These are phyloP conservation scores for Ectropis grisescens DNA, from an alignment of 1,140 invertebrate genomes.

Conservation along the genomic window DNA sequence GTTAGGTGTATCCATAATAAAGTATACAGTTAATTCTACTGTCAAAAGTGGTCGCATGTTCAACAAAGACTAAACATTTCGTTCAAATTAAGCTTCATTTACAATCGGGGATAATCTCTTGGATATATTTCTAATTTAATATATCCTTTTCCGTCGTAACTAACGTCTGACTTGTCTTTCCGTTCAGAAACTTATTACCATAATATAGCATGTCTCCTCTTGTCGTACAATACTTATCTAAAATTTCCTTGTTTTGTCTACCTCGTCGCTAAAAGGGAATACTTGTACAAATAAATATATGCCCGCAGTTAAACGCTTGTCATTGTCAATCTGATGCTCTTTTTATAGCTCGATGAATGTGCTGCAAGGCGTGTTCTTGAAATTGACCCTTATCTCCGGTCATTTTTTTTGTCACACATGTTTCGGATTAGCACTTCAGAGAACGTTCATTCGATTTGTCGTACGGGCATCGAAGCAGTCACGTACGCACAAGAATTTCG, in stretches of 20 bases:
- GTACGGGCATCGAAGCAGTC: slow-evolving; percentile 1
- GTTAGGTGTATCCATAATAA: too few species aligned
- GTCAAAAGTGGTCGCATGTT: too few species aligned
- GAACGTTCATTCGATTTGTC: slow-evolving; percentile 39
- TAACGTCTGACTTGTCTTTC: slow-evolving; percentile 26
- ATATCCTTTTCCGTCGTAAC: slow-evolving; percentile 27
- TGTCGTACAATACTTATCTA: slow-evolving; percentile 51
- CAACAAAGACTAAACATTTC: too few species aligned
- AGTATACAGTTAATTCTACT: too few species aligned
- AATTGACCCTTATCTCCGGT: slow-evolving; percentile 56
- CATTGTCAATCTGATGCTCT: slow-evolving; percentile 59
- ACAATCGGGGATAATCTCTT: too few species aligned
- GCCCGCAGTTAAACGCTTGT: slow-evolving; percentile 53
- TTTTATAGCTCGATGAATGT: slow-evolving; percentile 46
- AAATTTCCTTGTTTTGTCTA: slow-evolving; percentile 53
- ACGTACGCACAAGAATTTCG: background rate
- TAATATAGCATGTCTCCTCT: slow-evolving; percentile 33
- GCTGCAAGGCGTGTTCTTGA: slow-evolving; percentile 41
- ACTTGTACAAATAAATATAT: slow-evolving; percentile 66
- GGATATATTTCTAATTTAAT: slow-evolving; percentile 45
- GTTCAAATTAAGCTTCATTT: too few species aligned
- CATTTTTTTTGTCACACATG: slow-evolving; percentile 59
- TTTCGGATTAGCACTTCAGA: slow-evolving; percentile 61
- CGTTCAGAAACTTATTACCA: slow-evolving; percentile 43
- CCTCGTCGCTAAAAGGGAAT: slow-evolving; percentile 59